These are phyloP conservation scores for Arvicanthis niloticus DNA, from an alignment of 2,113 vertebrate genomes.

Conservation along the genomic window DNA sequence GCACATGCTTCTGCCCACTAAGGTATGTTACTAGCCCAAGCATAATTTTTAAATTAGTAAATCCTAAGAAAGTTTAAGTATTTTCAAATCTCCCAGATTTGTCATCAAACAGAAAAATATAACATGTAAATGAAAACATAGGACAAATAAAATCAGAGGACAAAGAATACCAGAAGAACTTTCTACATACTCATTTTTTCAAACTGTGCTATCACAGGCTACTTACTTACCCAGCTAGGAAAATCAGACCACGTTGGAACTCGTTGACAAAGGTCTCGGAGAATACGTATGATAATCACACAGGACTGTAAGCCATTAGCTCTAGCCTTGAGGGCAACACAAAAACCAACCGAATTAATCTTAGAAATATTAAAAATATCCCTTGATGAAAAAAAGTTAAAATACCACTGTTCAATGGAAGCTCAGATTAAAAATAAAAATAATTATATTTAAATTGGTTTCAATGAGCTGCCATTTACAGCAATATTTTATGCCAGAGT, in stretches of 20 bases:
- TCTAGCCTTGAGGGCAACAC: slow-evolving; percentile 98
- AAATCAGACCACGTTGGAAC: slow-evolving; percentile 98
- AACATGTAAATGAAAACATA: slow-evolving; percentile 12
- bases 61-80: background rate
- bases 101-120: background rate
- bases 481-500: slow-evolving; percentile 97
- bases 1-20: background rate
- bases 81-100: background rate
- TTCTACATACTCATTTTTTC: slow-evolving; percentile 32
- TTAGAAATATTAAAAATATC: slow-evolving; percentile 81
- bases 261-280: slow-evolving; percentile 97
- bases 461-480: slow-evolving; percentile 96
- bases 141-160: background rate
- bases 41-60: background rate
- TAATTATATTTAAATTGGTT: slow-evolving; percentile 82
- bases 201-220: slow-evolving; percentile 19
- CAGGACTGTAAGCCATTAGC: slow-evolving; percentile 99
- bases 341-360: slow-evolving; percentile 92
- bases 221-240: slow-evolving; percentile 99
- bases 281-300: slow-evolving; percentile 98
- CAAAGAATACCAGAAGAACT: background rate
- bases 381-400: slow-evolving; percentile 91
- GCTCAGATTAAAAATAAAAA: slow-evolving; percentile 89
- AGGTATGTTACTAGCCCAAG: background rate
- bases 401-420: slow-evolving; percentile 98